These are phyloP conservation scores for Phaonia tiefii DNA, from an alignment of 2,888 invertebrate species.

Conservation along the genomic window DNA sequence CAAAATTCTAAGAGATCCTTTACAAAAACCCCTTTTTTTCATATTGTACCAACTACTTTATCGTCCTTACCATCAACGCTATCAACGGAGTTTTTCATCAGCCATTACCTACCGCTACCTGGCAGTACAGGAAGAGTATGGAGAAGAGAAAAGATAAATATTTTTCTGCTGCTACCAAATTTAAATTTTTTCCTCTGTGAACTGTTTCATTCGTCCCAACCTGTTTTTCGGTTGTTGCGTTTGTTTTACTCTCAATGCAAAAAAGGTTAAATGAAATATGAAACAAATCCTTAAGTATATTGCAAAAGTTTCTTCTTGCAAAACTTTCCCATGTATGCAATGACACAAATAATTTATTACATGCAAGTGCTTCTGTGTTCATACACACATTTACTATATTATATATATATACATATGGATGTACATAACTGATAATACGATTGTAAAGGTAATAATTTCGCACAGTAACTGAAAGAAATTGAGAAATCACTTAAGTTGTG, in stretches of 20 bases:
- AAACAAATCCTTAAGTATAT: constrained; percentile 48
- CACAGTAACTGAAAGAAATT: not conserved
- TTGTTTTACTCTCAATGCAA: not conserved
- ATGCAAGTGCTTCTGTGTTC: not conserved
- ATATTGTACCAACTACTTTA: not conserved
- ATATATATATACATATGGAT: too few species aligned
- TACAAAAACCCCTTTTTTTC: too few species aligned
- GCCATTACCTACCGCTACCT: too few species aligned
- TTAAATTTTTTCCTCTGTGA: constrained; percentile 17
- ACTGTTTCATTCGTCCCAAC: not conserved
- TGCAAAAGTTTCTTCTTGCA: constrained; percentile 31
- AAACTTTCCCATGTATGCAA: not conserved
- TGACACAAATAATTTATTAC: constrained; percentile 53
- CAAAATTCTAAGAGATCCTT: too few species aligned
- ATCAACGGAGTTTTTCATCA: not conserved
- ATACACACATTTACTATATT: too few species aligned
- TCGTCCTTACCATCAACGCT: constrained; percentile 5
- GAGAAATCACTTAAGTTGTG: not conserved
- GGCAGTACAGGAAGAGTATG: too few species aligned
- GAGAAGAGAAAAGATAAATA: too few species aligned
- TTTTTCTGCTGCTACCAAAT: constrained; percentile 24
- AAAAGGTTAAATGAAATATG: constrained; percentile 51
- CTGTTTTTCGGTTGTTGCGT: too few species aligned
- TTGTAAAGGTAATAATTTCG: constrained; percentile 18
- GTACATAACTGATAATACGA: constrained; percentile 32